Conservation (phyloP, 2,113 vertebrate species). For the Sphaerodactylus townsendi region DNA sequence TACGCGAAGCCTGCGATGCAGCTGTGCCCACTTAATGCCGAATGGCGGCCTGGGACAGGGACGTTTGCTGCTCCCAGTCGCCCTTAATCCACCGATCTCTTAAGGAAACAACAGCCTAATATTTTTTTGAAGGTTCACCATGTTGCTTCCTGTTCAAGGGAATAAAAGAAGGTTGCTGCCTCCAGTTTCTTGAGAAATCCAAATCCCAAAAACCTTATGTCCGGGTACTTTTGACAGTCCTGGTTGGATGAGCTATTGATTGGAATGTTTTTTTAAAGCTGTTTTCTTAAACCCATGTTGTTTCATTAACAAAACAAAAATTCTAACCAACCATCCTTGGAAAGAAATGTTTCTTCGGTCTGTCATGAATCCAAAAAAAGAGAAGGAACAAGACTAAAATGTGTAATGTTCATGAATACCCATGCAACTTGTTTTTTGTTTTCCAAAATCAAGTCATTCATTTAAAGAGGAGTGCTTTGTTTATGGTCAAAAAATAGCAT, state of each 20-base stretch:
- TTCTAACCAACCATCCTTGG: not conserved
- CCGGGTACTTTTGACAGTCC: too few relatives aligned
- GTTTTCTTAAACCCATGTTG: not conserved
- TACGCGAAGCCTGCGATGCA: too few relatives aligned
- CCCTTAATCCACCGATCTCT: too few relatives aligned
- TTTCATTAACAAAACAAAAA: not conserved
- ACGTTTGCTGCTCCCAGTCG: too few relatives aligned
- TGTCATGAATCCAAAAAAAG: not conserved
- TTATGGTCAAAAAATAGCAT: conserved; percentile 39
- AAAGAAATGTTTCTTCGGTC: not conserved
- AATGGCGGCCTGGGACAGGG: too few relatives aligned
- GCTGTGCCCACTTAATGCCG: too few relatives aligned
- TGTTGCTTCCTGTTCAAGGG: too few relatives aligned
- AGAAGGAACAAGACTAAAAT: not conserved
- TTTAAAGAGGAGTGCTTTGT: conserved; percentile 21
- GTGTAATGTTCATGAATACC: not conserved
- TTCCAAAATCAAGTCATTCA: not conserved
- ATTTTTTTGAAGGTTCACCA: too few relatives aligned
- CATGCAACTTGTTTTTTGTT: not conserved
- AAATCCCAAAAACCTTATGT: too few relatives aligned
- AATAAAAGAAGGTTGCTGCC: not conserved
- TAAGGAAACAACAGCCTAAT: too few relatives aligned
- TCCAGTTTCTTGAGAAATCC: not conserved
- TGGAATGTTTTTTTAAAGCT: not conserved
- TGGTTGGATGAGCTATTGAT: not conserved